phyloP scores from a whole-genome alignment of 2,113 vertebrate genomes.

The Anseranas semipalmata region DNA sequence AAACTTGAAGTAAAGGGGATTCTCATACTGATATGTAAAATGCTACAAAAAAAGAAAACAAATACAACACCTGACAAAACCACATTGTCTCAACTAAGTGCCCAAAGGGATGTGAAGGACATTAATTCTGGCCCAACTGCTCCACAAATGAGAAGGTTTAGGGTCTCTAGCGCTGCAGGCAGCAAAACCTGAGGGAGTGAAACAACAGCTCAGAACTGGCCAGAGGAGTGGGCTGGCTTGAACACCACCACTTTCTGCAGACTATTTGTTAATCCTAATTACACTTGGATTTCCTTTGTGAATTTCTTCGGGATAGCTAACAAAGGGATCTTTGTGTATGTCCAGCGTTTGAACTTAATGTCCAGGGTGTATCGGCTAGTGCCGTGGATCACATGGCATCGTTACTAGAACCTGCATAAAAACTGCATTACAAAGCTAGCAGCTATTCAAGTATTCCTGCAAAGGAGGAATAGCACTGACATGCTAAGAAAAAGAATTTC shows the following conservation, averaged over 20 bases:
- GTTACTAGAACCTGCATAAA: not conserved
- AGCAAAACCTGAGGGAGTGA: not conserved
- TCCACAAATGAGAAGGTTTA: not conserved
- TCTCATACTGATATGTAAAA: not conserved
- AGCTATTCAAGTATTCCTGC: not conserved
- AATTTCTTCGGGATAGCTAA: not conserved
- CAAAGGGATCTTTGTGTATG: not conserved
- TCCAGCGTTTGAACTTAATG: not conserved
- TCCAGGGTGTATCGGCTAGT: not conserved
- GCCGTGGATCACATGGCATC: not conserved
- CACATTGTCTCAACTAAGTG: not conserved
- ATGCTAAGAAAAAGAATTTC: not conserved
- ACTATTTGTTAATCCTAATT: not conserved
- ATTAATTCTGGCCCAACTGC: not conserved
- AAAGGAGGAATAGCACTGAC: not conserved
- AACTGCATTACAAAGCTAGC: not conserved
- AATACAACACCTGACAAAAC: not conserved
- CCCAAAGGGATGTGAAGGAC: not conserved
- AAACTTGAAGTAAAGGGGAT: not conserved
- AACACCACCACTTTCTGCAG: not conserved
- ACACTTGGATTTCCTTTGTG: not conserved
- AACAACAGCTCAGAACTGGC: not conserved
- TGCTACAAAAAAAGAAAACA: not conserved
- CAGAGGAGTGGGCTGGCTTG: not conserved
- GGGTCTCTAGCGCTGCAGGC: not conserved